Base-by-base conservation (phyloP, 2,888 invertebrate species). In the Conomelus anceps region DNA sequence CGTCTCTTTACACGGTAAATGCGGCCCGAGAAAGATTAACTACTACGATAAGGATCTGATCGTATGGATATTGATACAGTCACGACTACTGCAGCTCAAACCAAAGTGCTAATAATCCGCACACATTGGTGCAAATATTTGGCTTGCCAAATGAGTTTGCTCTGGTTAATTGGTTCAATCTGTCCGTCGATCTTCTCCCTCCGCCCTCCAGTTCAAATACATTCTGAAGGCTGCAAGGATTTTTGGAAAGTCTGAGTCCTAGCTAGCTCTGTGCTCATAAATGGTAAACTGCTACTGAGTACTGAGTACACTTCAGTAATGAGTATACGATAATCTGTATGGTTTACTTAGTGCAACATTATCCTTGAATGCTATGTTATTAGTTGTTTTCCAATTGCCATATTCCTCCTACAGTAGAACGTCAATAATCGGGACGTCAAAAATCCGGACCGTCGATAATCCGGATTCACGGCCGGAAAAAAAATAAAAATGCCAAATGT, bases 91-190 rank as follows among this genome's bases (percentile, higher is more conserved):
- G 63, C 63, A n/a, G 63, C 63, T 63, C 63, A 63, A 63, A 63
- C 63, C 63, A 63, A 84, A 88, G 88, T 88, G 88, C 84, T 23
- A 85, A 88, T 88, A 88, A 88, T 88, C 88, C n/a, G 84, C 88
- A 88, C 88, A 88, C 85, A 88, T 88, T 85, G 85, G 84, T 22
- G 29, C 88, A 85, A 88, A 88, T 88, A 88, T 88, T 88, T 88
- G 88, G 85, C 22, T 85, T 88, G 13, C 22, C 88, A 88, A 88
- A 88, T 88, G 88, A 88, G 88, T 88, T 88, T 88, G 88, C 88
- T 20, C 29, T 29, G 29, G 85, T n/a, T 88, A 88, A 88, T 88
- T 88, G 88, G 88, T 84, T 88, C 85, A 85, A 88, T 88, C 88
- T 85, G 29, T 88, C 85, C 22, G 88, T 63, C 63, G 20, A n/a